These are phyloP conservation scores for Tiaroga cobitis DNA, from an alignment of 2,797 vertebrate genomes.

Conservation along the genomic window DNA sequence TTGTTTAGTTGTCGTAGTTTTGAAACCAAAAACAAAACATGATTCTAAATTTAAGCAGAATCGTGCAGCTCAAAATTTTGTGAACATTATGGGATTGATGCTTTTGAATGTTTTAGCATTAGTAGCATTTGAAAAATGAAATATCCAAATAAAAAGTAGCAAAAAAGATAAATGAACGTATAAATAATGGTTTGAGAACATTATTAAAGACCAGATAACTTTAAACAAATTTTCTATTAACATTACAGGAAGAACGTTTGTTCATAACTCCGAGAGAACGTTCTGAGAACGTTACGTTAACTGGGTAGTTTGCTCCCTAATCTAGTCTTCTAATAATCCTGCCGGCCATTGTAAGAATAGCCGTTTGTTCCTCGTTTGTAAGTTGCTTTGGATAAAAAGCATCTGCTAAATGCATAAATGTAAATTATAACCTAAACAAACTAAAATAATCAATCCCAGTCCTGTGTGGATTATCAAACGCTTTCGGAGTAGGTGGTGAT, in stretches of 20 bases:
- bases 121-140: background rate
- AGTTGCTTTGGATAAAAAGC: background rate
- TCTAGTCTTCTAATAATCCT: background rate
- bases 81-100: background rate
- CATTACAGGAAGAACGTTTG: background rate
- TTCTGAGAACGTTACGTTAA: background rate
- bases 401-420: background rate
- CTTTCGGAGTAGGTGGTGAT: background rate
- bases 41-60: no score
- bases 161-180: background rate
- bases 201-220: background rate
- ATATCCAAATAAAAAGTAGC: background rate
- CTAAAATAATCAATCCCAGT: background rate
- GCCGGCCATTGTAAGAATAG: no score
- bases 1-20: no score
- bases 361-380: background rate
- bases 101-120: background rate
- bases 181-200: background rate
- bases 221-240: background rate
- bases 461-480: background rate
- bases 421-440: constrained; percentile 1
- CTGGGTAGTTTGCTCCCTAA: background rate
- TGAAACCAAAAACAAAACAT: no score
- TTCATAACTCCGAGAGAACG: background rate
- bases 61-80: background rate